Conservation (phyloP, 2,113 vertebrate genomes). For the Dolichallabes microphthalmus region DNA sequence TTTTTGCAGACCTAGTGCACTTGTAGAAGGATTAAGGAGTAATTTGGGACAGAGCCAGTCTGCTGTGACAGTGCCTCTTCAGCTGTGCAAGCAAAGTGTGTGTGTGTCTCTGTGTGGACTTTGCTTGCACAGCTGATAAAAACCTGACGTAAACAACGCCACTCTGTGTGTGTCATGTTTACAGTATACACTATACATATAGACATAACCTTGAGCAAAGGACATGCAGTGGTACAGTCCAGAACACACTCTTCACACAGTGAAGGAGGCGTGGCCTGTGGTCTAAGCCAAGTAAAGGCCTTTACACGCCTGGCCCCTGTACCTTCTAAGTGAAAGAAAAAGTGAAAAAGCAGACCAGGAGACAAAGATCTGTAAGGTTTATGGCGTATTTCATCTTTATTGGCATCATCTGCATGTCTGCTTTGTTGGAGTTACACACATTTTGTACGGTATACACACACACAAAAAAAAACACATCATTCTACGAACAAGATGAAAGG, state of each 20-base stretch:
- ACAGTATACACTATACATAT: not conserved
- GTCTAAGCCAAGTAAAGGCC: not conserved
- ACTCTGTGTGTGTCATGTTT: not conserved
- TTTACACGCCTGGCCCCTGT: too few species aligned
- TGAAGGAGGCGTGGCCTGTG: not conserved
- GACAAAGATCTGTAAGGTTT: too few species aligned
- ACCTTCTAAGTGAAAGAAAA: too few species aligned
- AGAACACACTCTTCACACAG: not conserved
- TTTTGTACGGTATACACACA: constrained; percentile 59
- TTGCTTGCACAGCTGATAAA: constrained; percentile 32
- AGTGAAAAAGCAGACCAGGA: too few species aligned
- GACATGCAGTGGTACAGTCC: not conserved
- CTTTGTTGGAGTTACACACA: constrained; percentile 53
- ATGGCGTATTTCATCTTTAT: constrained; percentile 55
- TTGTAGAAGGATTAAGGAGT: not conserved
- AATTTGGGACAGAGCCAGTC: not conserved
- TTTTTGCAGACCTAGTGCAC: not conserved
- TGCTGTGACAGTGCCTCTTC: not conserved
- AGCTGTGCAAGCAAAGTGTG: constrained; percentile 25
- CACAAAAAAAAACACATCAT: constrained; percentile 56
- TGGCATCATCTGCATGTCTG: constrained; percentile 35
- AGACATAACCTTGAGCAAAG: constrained; percentile 17
- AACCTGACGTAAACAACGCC: constrained; percentile 2
- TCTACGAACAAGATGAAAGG: constrained; percentile 64
- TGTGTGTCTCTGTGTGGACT: not conserved